Evolutionary conservation across 2,797 vertebrate genomes (phyloP).

Genomic region (Pantherophis vulpinus): DNA sequence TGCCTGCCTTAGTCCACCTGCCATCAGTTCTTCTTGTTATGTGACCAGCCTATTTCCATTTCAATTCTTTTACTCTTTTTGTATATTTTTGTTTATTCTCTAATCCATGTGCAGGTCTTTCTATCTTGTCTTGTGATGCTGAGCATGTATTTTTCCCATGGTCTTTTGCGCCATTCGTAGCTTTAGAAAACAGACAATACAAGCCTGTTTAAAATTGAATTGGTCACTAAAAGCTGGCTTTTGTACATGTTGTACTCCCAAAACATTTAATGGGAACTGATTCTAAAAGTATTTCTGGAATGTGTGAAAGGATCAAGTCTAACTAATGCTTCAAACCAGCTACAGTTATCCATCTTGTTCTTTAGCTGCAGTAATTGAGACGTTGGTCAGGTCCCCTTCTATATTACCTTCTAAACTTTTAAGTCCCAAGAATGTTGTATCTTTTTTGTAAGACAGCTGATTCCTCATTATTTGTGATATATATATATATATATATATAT

Average conservation of each 20-base stretch:
- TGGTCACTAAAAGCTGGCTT: slow-evolving; percentile 64
- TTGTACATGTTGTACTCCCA: slow-evolving; percentile 61
- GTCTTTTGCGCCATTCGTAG: not conserved
- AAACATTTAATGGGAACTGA: slow-evolving; percentile 64
- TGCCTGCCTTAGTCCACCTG: not conserved
- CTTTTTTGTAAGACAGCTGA: slow-evolving; percentile 15
- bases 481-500: not conserved
- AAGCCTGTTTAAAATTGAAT: slow-evolving; percentile 57
- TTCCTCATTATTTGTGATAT: not conserved
- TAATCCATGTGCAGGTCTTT: not conserved
- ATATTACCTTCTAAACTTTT: slow-evolving; percentile 50
- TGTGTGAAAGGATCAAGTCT: slow-evolving; percentile 59
- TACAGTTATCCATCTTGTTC: slow-evolving; percentile 58
- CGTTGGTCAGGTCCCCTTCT: slow-evolving; percentile 57
- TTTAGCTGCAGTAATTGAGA: slow-evolving; percentile 53
- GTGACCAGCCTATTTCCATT: not conserved
- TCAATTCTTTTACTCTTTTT: not conserved
- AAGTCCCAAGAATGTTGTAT: slow-evolving; percentile 37
- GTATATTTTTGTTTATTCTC: not conserved
- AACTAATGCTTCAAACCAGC: slow-evolving; percentile 56
- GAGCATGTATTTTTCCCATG: not conserved
- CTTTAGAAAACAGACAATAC: slow-evolving; percentile 36
- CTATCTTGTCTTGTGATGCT: not conserved
- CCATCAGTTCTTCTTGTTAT: not conserved
- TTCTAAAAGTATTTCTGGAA: slow-evolving; percentile 67